phyloP scores from a whole-genome alignment of 2,888 invertebrate species.

The Parelbella ahira region DNA sequence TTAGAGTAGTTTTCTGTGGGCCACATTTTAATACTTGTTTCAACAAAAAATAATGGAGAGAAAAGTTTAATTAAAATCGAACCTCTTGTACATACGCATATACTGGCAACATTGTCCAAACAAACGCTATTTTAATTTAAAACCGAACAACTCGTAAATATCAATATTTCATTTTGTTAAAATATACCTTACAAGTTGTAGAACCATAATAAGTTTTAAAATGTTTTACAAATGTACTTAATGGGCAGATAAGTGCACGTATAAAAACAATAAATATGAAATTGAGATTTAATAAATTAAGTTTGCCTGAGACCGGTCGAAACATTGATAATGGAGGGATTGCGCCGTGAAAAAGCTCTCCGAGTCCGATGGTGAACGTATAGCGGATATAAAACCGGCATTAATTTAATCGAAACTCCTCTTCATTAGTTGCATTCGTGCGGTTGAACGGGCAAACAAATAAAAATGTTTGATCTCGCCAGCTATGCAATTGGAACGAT shows the following conservation, averaged over 20 bases:
- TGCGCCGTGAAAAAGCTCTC: conserved; percentile 46
- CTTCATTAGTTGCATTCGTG: conserved; percentile 75
- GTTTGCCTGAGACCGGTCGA: conserved; percentile 55
- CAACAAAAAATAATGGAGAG: no score
- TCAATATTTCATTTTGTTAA: no score
- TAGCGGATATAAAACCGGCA: conserved; percentile 63
- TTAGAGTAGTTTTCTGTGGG: no score
- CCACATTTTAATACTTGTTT: no score
- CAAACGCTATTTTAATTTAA: no score
- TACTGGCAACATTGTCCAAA: no score
- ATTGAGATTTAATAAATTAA: conserved; percentile 54
- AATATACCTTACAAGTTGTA: no score
- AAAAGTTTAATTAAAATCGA: no score
- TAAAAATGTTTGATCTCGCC: conserved; percentile 75
- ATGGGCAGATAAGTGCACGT: conserved; percentile 26
- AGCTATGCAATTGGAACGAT: conserved; percentile 62
- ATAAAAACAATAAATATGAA: conserved; percentile 36
- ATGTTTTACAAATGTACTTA: conserved; percentile 34
- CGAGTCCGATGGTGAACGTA: conserved; percentile 46
- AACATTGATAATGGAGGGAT: conserved; percentile 41
- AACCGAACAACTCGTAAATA: not conserved
- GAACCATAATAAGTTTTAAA: not conserved
- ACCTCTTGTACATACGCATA: no score
- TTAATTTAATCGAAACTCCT: conserved; percentile 74
- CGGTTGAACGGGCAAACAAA: conserved; percentile 73